Percentiles rank a stretch among this genome's conserved stretches.
Conservation (phyloP, 2,888 invertebrate genomes). For the Fragum sueziense region DNA sequence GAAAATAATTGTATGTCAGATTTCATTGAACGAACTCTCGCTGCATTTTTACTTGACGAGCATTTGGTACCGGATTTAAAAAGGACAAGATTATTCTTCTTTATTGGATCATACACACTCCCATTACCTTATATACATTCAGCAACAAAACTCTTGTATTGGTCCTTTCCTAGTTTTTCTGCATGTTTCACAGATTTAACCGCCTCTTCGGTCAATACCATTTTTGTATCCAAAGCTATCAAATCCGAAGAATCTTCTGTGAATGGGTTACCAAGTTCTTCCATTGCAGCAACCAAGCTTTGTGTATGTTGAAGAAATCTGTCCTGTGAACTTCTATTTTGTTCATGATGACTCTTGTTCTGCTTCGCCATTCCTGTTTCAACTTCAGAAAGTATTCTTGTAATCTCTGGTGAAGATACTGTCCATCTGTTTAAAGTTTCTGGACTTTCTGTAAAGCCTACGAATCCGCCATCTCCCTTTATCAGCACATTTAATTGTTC, state of each 20-base stretch:
- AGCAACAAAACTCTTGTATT: not conserved
- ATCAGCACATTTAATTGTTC: constrained; percentile 63
- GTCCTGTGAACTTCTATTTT: constrained; percentile 20
- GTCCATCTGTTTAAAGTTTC: constrained; percentile 65
- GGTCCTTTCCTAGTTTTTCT: constrained; percentile 1
- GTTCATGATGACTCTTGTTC: constrained; percentile 34
- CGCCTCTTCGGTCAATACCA: constrained; percentile 25
- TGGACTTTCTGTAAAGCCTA: constrained; percentile 66
- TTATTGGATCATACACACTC: not conserved
- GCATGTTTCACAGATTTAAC: not conserved
- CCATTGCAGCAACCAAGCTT: constrained; percentile 18
- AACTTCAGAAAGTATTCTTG: constrained; percentile 38
- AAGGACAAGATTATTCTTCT: not conserved
- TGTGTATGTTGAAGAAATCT: constrained; percentile 30
- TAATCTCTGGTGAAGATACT: constrained; percentile 64
- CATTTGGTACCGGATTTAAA: not conserved
- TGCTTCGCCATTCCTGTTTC: constrained; percentile 17
- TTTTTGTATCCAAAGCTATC: constrained; percentile 47
- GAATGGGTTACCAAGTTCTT: constrained; percentile 57
- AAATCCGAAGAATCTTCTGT: constrained; percentile 48
- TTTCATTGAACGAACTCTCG: not conserved
- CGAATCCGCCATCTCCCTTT: constrained; percentile 66
- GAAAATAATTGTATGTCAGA: not conserved
- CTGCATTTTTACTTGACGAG: not conserved
- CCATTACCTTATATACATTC: constrained; percentile 4